Evolutionary conservation across 2,797 vertebrate species (phyloP).

Genomic region (Anomalospiza imberbis): DNA sequence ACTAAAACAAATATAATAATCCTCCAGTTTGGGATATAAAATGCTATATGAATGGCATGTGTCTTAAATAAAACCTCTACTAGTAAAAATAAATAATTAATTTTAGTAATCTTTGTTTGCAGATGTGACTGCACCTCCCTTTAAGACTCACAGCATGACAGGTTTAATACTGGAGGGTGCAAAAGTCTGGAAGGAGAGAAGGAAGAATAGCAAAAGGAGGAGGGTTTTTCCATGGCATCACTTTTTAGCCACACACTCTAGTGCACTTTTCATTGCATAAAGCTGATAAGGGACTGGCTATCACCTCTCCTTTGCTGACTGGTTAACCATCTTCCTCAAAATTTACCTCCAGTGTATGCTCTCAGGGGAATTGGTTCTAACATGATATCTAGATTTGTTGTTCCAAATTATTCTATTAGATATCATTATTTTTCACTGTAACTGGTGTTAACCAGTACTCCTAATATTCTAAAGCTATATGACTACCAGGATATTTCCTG

Average conservation of each 20-base stretch:
- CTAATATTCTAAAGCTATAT: neutral
- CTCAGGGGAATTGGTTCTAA: neutral
- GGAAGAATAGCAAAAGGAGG: neutral
- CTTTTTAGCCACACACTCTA: neutral
- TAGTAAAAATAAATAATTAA: neutral
- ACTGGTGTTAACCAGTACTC: neutral
- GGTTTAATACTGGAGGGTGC: neutral
- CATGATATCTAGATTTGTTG: neutral
- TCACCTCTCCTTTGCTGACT: neutral
- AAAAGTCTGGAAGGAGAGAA: neutral
- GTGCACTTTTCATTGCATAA: neutral
- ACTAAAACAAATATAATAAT: neutral
- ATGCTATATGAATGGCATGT: neutral
- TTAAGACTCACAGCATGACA: neutral
- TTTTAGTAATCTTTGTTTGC: neutral
- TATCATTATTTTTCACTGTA: neutral
- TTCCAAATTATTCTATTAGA: neutral
- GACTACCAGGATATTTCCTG: neutral
- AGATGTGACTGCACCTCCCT: neutral
- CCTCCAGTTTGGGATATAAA: neutral
- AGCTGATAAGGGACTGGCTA: neutral
- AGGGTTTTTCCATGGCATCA: accelerated
- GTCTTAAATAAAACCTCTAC: neutral
- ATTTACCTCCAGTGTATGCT: neutral
- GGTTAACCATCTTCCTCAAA: neutral